These are phyloP conservation scores for Lasiurus borealis DNA, from an alignment of 2,113 vertebrate genomes.

Conservation along the genomic window DNA sequence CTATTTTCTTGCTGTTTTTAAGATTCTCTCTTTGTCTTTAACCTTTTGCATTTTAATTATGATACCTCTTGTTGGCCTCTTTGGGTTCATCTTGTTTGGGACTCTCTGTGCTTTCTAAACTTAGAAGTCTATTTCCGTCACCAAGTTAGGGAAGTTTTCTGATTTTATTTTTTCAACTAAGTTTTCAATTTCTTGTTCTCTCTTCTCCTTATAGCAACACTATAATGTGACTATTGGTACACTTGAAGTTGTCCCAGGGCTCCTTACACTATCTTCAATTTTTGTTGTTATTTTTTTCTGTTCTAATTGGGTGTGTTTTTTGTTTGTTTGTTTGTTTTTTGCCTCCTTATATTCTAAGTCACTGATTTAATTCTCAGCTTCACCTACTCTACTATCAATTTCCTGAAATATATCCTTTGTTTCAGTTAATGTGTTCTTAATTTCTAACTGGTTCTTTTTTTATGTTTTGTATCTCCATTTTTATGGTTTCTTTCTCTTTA, in stretches of 20 bases:
- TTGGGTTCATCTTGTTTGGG: not conserved
- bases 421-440: not conserved
- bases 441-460: not conserved
- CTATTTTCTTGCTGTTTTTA: not conserved
- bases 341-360: not conserved
- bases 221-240: not conserved
- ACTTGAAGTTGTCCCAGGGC: not conserved
- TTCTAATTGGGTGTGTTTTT: too few species aligned
- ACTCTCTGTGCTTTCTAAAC: not conserved
- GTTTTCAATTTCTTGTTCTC: not conserved
- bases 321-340: not conserved
- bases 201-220: not conserved
- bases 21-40: not conserved
- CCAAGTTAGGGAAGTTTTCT: not conserved
- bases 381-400: not conserved
- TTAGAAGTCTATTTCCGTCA: not conserved
- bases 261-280: not conserved
- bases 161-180: not conserved
- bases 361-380: not conserved
- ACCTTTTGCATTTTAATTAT: not conserved
- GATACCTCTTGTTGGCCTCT: not conserved
- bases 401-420: not conserved
- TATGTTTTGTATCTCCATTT: not conserved
- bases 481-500: not conserved
- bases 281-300: not conserved